Evolutionary conservation across 2,888 invertebrate genomes (phyloP).

Genomic region (Latrodectus elegans): DNA sequence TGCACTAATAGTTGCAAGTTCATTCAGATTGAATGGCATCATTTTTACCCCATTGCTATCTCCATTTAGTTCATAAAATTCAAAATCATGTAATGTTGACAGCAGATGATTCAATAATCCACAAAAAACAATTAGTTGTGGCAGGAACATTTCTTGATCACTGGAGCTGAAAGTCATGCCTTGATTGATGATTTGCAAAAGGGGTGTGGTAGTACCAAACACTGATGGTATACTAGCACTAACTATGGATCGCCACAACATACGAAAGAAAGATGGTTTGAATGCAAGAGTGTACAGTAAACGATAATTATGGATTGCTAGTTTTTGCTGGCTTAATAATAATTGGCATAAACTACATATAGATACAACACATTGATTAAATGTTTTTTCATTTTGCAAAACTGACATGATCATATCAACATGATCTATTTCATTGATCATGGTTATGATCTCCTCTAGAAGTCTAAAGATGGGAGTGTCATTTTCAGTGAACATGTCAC

Average conservation of each 20-base stretch:
- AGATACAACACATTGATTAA: slow-evolving; percentile 80
- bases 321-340: slow-evolving; percentile 85
- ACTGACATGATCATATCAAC: slow-evolving; percentile 78
- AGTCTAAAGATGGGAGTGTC: slow-evolving; percentile 68
- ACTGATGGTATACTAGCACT: slow-evolving; percentile 77
- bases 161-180: slow-evolving; percentile 80
- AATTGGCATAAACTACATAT: slow-evolving; percentile 88
- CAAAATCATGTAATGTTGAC: slow-evolving; percentile 89
- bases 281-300: slow-evolving; percentile 85
- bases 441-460: slow-evolving; percentile 79
- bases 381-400: slow-evolving; percentile 74
- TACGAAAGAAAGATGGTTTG: slow-evolving; percentile 84
- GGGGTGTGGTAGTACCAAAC: slow-evolving; percentile 77
- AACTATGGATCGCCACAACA: slow-evolving; percentile 81
- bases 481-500: slow-evolving; percentile 53
- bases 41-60: slow-evolving; percentile 72
- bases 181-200: slow-evolving; percentile 82
- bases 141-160: slow-evolving; percentile 83
- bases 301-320: slow-evolving; percentile 86
- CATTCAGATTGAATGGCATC: slow-evolving; percentile 84
- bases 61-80: slow-evolving; percentile 80
- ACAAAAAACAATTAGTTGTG: slow-evolving; percentile 88
- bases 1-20: slow-evolving; percentile 83
- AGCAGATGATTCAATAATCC: slow-evolving; percentile 86
- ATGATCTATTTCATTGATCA: slow-evolving; percentile 81